These are phyloP conservation scores for Drosophila cognata DNA, from an alignment of 2,888 invertebrate genomes.

Conservation along the genomic window DNA sequence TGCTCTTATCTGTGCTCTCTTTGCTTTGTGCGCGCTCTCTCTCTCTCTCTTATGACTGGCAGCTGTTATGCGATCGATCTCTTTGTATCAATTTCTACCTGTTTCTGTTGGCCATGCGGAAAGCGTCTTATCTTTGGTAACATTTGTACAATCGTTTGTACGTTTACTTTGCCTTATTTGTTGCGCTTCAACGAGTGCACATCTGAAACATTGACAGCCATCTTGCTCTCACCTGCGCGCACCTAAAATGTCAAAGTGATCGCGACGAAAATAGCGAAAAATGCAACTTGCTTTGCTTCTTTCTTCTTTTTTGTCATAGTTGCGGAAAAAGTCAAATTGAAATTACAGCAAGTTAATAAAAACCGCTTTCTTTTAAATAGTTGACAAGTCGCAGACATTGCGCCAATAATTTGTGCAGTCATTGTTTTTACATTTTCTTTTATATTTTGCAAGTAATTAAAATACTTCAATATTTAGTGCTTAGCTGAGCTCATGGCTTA, in stretches of 20 bases:
- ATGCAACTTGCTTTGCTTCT: constrained; percentile 42
- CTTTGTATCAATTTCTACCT: constrained; percentile 38
- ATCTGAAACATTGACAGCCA: constrained; percentile 29
- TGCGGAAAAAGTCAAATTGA: constrained; percentile 46
- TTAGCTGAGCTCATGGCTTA: constrained; percentile 49
- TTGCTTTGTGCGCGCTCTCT: background rate
- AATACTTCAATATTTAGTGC: constrained; percentile 41
- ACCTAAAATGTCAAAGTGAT: constrained; percentile 47
- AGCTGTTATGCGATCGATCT: constrained; percentile 17
- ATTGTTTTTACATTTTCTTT: background rate
- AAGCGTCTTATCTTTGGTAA: constrained; percentile 45
- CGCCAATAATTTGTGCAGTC: constrained; percentile 17
- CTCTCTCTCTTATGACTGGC: background rate
- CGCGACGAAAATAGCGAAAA: constrained; percentile 45
- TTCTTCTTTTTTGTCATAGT: constrained; percentile 19
- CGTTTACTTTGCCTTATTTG: constrained; percentile 53
- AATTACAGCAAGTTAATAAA: constrained; percentile 20
- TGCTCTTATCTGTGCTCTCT: constrained; percentile 7
- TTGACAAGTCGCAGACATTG: constrained; percentile 23
- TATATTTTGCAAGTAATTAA: constrained; percentile 41
- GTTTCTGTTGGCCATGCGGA: constrained; percentile 38
- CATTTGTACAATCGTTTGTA: constrained; percentile 9
- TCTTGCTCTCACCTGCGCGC: constrained; percentile 23
- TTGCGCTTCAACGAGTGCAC: constrained; percentile 47
- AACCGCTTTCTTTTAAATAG: constrained; percentile 46